Evolutionary conservation across 2,113 vertebrate genomes (phyloP).

Genomic region (Rhagologus leucostigma): DNA sequence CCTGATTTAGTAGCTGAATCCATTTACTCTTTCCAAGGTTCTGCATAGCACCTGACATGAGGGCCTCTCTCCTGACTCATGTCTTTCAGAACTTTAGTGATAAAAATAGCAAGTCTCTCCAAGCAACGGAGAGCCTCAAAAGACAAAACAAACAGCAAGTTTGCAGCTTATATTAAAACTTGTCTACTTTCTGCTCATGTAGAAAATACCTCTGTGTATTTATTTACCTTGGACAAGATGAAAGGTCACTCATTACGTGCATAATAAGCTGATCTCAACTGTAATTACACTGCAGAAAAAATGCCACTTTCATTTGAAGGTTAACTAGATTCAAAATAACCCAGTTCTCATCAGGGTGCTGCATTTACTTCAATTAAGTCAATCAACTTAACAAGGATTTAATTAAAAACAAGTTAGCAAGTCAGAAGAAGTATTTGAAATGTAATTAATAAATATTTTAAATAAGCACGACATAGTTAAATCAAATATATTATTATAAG

Average conservation of each 20-base stretch:
- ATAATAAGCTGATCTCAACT: constrained; percentile 31
- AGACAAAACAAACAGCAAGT: background rate
- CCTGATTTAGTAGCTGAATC: background rate
- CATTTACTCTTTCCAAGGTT: background rate
- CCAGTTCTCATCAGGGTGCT: constrained; percentile 38
- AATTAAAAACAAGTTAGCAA: constrained; percentile 59
- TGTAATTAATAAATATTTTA: constrained; percentile 46
- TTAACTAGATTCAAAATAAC: constrained; percentile 56
- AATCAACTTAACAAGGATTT: constrained; percentile 40
- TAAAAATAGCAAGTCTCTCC: background rate
- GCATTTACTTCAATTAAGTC: constrained; percentile 52
- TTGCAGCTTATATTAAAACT: background rate
- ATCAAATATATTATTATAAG: background rate
- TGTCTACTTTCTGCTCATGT: background rate
- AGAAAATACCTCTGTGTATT: background rate
- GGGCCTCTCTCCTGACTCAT: background rate
- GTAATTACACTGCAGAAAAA: constrained; percentile 32
- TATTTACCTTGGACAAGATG: constrained; percentile 6
- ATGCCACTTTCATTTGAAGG: background rate
- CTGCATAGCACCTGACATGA: background rate
- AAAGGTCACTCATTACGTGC: constrained; percentile 26
- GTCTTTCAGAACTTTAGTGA: background rate
- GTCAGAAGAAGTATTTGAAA: constrained; percentile 6
- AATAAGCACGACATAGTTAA: background rate
- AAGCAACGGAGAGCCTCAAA: background rate